A percentile compares a stretch with the other conserved stretches of the same genome.
Conservation (phyloP, 2,797 vertebrate genomes). For the Neostethus bicornis region DNA sequence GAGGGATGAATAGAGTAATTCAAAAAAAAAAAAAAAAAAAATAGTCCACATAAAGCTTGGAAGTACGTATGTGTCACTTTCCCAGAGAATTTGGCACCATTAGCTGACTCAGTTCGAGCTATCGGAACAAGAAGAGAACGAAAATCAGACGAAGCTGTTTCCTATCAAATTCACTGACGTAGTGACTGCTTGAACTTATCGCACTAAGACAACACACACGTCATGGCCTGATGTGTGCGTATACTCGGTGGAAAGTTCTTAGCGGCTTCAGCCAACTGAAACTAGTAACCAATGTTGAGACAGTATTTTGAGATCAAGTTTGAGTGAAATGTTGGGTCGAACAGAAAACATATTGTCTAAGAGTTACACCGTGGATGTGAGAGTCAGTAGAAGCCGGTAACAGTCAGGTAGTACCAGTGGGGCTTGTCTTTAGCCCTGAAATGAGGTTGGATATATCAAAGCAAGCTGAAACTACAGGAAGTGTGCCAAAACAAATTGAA, state of each 20-base stretch:
- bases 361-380: not conserved
- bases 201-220: conserved; percentile 4
- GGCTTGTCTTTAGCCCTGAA: conserved; percentile 28
- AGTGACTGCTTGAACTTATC: conserved; percentile 45
- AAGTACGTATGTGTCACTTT: too few relatives aligned
- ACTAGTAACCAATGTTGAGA: not conserved
- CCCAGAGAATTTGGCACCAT: too few relatives aligned
- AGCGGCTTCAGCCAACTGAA: conserved; percentile 22
- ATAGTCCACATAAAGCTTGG: too few relatives aligned
- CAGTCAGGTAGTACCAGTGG: conserved; percentile 10
- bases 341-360: conserved; percentile 24
- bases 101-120: conserved; percentile 9
- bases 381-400: conserved; percentile 20
- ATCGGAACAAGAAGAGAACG: conserved; percentile 26
- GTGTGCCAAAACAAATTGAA: conserved; percentile 28
- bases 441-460: conserved; percentile 27
- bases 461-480: conserved; percentile 26
- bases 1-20: too few relatives aligned
- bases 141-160: conserved; percentile 55
- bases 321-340: not conserved
- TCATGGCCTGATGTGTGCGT: not conserved
- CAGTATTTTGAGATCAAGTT: conserved; percentile 28
- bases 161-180: conserved; percentile 48
- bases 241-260: conserved; percentile 31
- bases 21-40: too few relatives aligned